phyloP scores from a whole-genome alignment of 2,113 vertebrate species.

The Mustela nigripes region DNA sequence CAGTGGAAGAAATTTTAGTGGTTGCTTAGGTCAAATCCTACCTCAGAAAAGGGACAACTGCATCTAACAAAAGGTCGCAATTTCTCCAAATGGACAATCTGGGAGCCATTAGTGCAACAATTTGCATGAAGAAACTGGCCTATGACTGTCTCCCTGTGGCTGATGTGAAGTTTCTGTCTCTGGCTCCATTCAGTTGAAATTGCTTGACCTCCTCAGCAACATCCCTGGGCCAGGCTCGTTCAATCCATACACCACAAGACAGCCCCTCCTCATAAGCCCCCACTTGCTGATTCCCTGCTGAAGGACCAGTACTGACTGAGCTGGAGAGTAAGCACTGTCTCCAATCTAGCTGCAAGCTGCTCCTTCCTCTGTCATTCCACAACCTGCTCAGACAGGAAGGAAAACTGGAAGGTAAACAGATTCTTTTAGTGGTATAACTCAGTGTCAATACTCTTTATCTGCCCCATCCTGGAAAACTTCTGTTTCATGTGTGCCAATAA shows the following conservation, averaged over 20 bases:
- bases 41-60: not conserved
- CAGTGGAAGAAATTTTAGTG: not conserved
- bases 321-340: not conserved
- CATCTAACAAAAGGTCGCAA: not conserved
- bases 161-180: not conserved
- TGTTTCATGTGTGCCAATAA: not conserved
- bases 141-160: not conserved
- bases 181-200: not conserved
- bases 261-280: not conserved
- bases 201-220: rapidly evolving
- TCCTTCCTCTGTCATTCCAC: not conserved
- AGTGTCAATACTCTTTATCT: not conserved
- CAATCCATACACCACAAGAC: not conserved
- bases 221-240: not conserved
- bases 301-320: not conserved
- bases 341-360: not conserved
- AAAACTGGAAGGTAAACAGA: not conserved
- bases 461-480: not conserved
- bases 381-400: not conserved
- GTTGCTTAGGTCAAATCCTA: not conserved
- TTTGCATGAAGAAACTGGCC: not conserved
- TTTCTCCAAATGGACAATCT: not conserved
- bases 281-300: not conserved
- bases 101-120: not conserved
- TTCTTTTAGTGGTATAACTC: not conserved